A percentile compares a stretch with the other conserved stretches of the same genome.
phyloP scores from a whole-genome alignment of 2,797 vertebrate genomes.

The Microctenopoma stevenorrisi region DNA sequence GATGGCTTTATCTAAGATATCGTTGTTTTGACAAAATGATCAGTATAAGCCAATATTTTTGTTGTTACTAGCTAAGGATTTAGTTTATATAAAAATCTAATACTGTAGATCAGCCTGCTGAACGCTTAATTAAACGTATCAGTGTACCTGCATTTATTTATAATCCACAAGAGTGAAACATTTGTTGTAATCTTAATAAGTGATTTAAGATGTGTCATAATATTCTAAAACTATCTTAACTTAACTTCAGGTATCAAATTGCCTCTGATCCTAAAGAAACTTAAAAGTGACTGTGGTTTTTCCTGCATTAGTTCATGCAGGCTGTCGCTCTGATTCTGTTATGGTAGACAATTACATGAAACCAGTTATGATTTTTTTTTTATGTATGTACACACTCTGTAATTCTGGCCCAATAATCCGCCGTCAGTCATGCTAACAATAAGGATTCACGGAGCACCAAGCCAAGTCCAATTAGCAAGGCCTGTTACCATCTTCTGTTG shows the following conservation, averaged over 20 bases:
- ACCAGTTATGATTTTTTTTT: conserved; percentile 30
- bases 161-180: background rate
- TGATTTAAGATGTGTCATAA: background rate
- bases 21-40: background rate
- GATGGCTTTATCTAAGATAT: background rate
- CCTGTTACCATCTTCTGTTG: conserved; percentile 78
- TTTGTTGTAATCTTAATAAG: background rate
- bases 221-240: conserved; percentile 9
- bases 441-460: conserved; percentile 71
- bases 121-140: background rate
- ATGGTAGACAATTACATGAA: conserved; percentile 35
- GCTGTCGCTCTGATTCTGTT: conserved; percentile 36
- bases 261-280: conserved; percentile 35
- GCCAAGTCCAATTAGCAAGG: conserved; percentile 84
- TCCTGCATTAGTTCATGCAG: conserved; percentile 39
- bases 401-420: conserved; percentile 69
- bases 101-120: background rate
- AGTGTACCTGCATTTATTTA: background rate
- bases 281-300: conserved; percentile 42
- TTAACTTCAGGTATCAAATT: conserved; percentile 28
- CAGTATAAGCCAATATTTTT: too few species aligned
- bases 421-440: conserved; percentile 75
- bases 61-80: too few species aligned
- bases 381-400: conserved; percentile 50
- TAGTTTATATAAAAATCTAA: background rate